Base-by-base conservation (phyloP, 2,888 invertebrate species). In the Hypomecis punctinalis region DNA sequence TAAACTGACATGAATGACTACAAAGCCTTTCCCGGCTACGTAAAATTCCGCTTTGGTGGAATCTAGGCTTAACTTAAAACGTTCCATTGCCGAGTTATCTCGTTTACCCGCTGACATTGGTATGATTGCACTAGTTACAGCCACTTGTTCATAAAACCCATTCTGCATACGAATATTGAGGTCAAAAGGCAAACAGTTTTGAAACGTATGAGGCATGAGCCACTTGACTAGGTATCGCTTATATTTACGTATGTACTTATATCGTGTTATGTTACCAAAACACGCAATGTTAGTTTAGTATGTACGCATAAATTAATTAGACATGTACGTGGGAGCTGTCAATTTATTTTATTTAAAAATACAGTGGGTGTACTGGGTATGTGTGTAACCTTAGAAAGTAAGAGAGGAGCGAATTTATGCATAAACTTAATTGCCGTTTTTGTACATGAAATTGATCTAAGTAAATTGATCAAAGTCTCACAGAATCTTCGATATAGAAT, bases 161-260 rank as follows among this genome's bases (percentile, higher is more conserved):
- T 59, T 66, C 57, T 42, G 62, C 33, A 55, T 55, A 59, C 48
- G 53, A 56, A 11, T 64, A 70, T 71, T 67, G 40, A 64, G 63
- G 66, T 60, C 56, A 52, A 56, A 62, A 67, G 53, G 74, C 69
- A 67, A 67, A 75, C 68, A 66, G 71, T 76, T 70, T 72, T 66
- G 76, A 65, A 76, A 76, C 65, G 42, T 54, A 72, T 69, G 69
- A 68, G 67, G 65, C 71, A 68, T 63, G 66, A 69, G 47, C 64
- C 67, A 74, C 69, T 59, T 62, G 63, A 67, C 65, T 59, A 49
- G 58, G 64, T 71, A 71, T 68, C 63, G 23, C 23, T 23, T 23
- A 23, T 23, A 23, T 23, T 23, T 23, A 23, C 23, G 23, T 23
- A 23, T 1, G 23, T 23, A 66, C 69, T 62, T 66, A 37, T 68